Percentiles rank a stretch among this genome's conserved stretches.
Evolutionary conservation across 2,113 vertebrate genomes (phyloP).

Genomic region (Cyphomyrus plagiostoma): DNA sequence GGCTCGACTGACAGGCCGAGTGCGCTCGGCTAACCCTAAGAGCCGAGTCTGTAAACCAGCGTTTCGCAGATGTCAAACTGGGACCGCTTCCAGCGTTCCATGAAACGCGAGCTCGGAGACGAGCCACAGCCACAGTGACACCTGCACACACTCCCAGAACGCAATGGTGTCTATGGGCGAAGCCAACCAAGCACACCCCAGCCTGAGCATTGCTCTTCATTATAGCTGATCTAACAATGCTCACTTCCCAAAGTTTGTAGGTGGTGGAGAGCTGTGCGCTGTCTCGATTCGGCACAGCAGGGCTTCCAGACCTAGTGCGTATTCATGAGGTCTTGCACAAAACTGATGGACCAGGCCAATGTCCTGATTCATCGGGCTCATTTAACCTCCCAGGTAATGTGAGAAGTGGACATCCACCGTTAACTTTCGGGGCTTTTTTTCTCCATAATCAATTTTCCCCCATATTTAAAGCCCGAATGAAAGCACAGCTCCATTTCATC

Average conservation of each 20-base stretch:
- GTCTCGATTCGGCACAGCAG: background rate
- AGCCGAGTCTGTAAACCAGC: background rate
- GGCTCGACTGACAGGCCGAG: background rate
- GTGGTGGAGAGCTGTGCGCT: background rate
- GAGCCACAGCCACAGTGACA: background rate
- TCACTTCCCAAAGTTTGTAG: background rate
- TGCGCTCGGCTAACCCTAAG: background rate
- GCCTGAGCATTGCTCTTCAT: background rate
- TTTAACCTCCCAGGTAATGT: conserved; percentile 45
- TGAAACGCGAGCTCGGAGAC: background rate
- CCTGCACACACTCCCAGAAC: background rate
- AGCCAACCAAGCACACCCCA: background rate
- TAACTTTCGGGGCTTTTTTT: background rate
- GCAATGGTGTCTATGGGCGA: background rate
- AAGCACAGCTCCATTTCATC: background rate
- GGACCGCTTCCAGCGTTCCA: conserved; percentile 13
- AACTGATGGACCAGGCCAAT: background rate
- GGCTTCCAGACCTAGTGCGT: background rate
- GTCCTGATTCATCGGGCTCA: conserved; percentile 23
- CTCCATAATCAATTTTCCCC: background rate
- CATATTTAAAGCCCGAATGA: background rate
- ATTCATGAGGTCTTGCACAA: background rate
- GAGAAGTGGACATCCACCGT: background rate
- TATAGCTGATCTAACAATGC: background rate
- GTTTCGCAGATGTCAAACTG: conserved; percentile 12